phyloP scores from a whole-genome alignment of 92 coral and sea anemone species.

The Palythoa grandis region DNA sequence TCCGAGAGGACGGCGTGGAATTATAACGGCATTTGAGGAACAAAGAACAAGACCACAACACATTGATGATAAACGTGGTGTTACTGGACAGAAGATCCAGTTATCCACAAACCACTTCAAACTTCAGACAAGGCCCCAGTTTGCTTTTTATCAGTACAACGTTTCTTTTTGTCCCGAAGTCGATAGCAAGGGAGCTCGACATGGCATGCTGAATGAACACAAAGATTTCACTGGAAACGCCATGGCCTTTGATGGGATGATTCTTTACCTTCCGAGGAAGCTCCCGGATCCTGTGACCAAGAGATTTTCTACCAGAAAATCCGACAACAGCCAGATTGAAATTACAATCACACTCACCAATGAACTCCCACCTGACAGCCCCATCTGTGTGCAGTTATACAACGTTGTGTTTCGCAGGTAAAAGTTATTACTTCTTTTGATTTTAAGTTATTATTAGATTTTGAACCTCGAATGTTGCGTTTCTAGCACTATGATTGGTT shows the following conservation, averaged over 20 bases:
- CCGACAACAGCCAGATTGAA: constrained; percentile 74
- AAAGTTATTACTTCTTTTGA: not conserved
- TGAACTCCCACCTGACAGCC: constrained; percentile 75
- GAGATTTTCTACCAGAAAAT: constrained; percentile 44
- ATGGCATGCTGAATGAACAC: constrained; percentile 75
- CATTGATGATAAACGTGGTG: constrained; percentile 71
- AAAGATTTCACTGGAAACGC: constrained; percentile 69
- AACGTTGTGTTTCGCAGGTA: constrained; percentile 89
- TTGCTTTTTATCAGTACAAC: constrained; percentile 85
- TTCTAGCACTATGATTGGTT: too few relatives aligned
- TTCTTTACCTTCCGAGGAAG: constrained; percentile 78
- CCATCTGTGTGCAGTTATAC: constrained; percentile 79
- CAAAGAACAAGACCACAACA: constrained; percentile 65
- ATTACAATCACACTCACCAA: constrained; percentile 86
- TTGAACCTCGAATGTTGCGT: too few relatives aligned
- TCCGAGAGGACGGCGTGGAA: constrained; percentile 35
- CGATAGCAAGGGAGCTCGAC: constrained; percentile 80
- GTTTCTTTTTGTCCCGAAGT: constrained; percentile 85
- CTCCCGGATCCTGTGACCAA: constrained; percentile 76
- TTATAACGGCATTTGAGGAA: constrained; percentile 40
- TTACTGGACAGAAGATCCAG: constrained; percentile 48
- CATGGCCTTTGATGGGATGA: constrained; percentile 97
- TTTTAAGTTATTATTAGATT: not conserved
- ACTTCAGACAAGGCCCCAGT: constrained; percentile 61
- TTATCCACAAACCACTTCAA: constrained; percentile 79